Conservation (phyloP, 2,888 invertebrate genomes). For the Aphidius colemani region DNA sequence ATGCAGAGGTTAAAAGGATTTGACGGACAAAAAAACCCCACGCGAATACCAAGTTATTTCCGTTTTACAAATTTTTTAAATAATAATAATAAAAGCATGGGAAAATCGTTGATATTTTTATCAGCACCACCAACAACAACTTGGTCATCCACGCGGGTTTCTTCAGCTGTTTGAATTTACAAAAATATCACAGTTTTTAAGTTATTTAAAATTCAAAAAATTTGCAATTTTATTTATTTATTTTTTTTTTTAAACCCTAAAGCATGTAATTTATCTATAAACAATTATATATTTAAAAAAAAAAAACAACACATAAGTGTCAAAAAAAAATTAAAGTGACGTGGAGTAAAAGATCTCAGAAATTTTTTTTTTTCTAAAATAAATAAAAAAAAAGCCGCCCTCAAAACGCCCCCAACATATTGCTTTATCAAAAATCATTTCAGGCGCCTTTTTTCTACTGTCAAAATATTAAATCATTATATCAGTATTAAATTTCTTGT, state of each 20-base stretch:
- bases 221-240: no score
- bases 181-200: no score
- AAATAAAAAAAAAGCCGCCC: not conserved
- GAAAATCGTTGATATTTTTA: constrained; percentile 17
- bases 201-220: no score
- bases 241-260: no score
- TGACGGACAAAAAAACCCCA: not conserved
- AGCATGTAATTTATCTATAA: no score
- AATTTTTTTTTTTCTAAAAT: not conserved
- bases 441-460: no score
- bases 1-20: no score
- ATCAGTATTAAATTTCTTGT: not conserved
- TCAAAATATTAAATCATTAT: not conserved
- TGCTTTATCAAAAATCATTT: not conserved
- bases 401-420: not conserved
- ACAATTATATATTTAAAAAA: no score
- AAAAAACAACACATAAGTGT: no score
- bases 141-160: constrained; percentile 8
- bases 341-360: not conserved
- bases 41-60: constrained; percentile 3
- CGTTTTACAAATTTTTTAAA: constrained; percentile 9
- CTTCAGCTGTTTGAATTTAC: constrained; percentile 3
- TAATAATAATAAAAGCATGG: not conserved
- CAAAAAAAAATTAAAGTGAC: not conserved
- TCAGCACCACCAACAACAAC: constrained; percentile 1